A percentile compares a stretch with the other conserved stretches of the same genome.
These are phyloP conservation scores for Pseudococcus jackbeardsleyi DNA, from an alignment of 2,888 invertebrate genomes.

Conservation along the genomic window DNA sequence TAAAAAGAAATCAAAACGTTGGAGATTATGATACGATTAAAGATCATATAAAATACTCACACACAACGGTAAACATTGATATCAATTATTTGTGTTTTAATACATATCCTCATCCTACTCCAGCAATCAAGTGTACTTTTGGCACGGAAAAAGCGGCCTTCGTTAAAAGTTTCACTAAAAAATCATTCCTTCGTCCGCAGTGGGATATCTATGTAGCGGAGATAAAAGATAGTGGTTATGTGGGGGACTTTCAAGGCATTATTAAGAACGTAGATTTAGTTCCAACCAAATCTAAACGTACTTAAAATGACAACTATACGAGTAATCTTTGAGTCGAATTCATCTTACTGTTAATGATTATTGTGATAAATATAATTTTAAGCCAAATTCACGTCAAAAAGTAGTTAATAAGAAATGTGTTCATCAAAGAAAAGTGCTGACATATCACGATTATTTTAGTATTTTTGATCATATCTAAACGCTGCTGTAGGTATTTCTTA, in stretches of 20 bases:
- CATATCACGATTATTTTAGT: too few species aligned
- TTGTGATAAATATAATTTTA: too few species aligned
- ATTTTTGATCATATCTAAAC: too few species aligned
- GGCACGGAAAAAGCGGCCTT: not conserved
- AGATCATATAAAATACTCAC: too few species aligned
- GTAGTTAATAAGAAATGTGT: too few species aligned
- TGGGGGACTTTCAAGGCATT: not conserved
- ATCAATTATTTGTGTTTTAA: not conserved
- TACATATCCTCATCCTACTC: not conserved
- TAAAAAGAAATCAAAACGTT: not conserved
- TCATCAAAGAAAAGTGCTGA: too few species aligned
- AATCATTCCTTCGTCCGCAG: not conserved
- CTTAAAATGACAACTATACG: too few species aligned
- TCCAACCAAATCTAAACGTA: not conserved
- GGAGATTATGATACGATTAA: too few species aligned
- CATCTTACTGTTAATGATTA: too few species aligned
- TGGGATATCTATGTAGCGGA: not conserved
- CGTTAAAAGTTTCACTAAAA: not conserved
- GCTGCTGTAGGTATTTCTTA: too few species aligned
- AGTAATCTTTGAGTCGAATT: too few species aligned
- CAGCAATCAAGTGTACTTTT: not conserved
- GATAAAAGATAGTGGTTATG: not conserved
- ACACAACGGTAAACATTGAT: not conserved
- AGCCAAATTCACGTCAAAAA: too few species aligned
- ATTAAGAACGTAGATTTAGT: not conserved